Percentiles rank a stretch among this genome's conserved stretches.
Evolutionary conservation across 2,888 invertebrate genomes (phyloP).

Genomic region (Drosophila subsilvestris): DNA sequence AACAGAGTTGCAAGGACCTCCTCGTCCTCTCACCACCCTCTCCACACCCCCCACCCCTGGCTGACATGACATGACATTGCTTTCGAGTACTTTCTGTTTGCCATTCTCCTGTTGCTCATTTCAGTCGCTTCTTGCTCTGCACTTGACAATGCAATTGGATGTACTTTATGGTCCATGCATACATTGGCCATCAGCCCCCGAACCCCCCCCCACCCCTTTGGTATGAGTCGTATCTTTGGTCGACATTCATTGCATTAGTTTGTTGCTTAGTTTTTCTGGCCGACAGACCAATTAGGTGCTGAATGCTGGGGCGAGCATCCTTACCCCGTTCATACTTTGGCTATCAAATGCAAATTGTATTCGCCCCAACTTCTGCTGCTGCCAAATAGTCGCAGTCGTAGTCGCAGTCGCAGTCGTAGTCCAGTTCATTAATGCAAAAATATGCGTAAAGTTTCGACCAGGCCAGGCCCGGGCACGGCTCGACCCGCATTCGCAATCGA

Average conservation of each 20-base stretch:
- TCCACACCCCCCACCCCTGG: background rate
- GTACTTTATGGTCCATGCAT: slow-evolving; percentile 2
- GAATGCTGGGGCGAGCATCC: background rate
- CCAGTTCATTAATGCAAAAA: slow-evolving; percentile 42
- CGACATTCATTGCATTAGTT: slow-evolving; percentile 56
- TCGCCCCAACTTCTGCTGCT: background rate
- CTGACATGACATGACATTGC: slow-evolving; percentile 18
- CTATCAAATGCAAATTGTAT: slow-evolving; percentile 23
- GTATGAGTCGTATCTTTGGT: background rate
- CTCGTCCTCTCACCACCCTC: too few relatives aligned
- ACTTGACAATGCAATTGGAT: slow-evolving; percentile 63
- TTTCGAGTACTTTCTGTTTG: slow-evolving; percentile 20
- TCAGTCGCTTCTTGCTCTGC: slow-evolving; percentile 24
- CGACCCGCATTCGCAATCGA: background rate
- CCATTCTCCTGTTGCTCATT: slow-evolving; percentile 46
- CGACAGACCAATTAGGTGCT: slow-evolving; percentile 22
- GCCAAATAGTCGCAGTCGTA: background rate
- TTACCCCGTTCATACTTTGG: too few relatives aligned
- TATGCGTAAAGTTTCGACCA: slow-evolving; percentile 35
- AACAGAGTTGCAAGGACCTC: too few relatives aligned
- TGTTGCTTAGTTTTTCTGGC: slow-evolving; percentile 1
- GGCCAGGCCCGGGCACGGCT: slow-evolving; percentile 1
- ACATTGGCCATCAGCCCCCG: too few relatives aligned
- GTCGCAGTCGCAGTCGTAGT: background rate
- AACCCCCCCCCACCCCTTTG: too few relatives aligned